Evolutionary conservation across 2,888 invertebrate genomes (phyloP).

Genomic region (Synanthedon myopaeformis): DNA sequence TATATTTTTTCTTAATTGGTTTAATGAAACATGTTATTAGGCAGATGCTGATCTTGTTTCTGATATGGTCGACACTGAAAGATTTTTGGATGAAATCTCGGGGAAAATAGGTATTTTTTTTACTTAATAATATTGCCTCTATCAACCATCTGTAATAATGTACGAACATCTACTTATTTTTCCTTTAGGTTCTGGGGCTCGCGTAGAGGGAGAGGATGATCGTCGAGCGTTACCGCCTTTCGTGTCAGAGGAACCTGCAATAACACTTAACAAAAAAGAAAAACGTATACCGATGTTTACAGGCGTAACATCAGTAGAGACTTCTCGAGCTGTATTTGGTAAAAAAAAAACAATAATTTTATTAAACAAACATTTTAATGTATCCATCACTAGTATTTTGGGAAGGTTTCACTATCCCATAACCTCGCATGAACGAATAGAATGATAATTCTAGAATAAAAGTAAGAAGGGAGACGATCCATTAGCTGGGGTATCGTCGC

Average conservation of each 20-base stretch:
- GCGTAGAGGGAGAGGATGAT: conserved; percentile 76
- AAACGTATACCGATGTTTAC: conserved; percentile 75
- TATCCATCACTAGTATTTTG: too few relatives aligned
- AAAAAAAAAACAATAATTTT: conserved; percentile 7
- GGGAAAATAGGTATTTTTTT: conserved; percentile 47
- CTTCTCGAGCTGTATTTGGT: conserved; percentile 73
- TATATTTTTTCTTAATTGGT: too few relatives aligned
- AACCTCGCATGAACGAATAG: too few relatives aligned
- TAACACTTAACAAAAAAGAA: conserved; percentile 67
- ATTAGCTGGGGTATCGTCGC: too few relatives aligned
- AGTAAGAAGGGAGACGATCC: too few relatives aligned
- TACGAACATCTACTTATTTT: not conserved
- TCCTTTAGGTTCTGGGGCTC: conserved; percentile 71
- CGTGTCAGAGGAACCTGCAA: conserved; percentile 72
- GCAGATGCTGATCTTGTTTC: conserved; percentile 72
- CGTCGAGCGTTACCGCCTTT: conserved; percentile 75
- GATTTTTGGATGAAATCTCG: conserved; percentile 74
- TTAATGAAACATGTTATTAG: conserved; percentile 25
- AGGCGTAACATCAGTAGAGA: conserved; percentile 81
- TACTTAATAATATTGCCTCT: not conserved
- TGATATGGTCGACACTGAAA: conserved; percentile 66
- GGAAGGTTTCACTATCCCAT: too few relatives aligned
- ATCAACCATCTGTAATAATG: not conserved
- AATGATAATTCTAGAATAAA: too few relatives aligned
- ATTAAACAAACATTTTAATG: too few relatives aligned